These are phyloP conservation scores for Pipra filicauda DNA, from an alignment of 2,113 vertebrate species.

Conservation along the genomic window DNA sequence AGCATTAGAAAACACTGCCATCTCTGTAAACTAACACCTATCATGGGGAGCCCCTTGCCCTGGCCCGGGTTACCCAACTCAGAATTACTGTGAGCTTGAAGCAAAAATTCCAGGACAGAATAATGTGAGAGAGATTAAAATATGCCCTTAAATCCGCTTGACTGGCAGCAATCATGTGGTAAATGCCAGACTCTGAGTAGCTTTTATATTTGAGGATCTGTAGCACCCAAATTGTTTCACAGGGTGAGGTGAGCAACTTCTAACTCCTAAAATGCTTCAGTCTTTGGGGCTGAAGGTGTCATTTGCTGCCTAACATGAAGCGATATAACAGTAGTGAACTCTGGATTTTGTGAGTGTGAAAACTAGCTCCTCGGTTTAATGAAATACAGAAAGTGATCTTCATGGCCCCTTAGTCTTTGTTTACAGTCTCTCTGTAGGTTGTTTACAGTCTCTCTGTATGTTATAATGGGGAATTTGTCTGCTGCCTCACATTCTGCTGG, in stretches of 20 bases:
- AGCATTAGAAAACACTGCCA: background rate
- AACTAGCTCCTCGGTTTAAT: background rate
- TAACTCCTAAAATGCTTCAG: background rate
- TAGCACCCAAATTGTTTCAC: background rate
- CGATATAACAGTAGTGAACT: background rate
- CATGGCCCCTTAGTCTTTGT: background rate
- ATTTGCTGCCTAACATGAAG: background rate
- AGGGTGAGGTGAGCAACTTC: background rate
- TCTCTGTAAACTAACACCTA: background rate
- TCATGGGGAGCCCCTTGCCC: background rate
- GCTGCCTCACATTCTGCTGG: background rate
- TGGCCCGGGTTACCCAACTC: background rate
- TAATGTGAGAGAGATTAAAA: conserved; percentile 32
- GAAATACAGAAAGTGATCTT: background rate
- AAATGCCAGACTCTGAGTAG: background rate
- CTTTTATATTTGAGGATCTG: background rate
- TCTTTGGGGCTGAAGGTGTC: background rate
- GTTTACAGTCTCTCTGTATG: background rate
- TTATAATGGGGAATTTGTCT: background rate
- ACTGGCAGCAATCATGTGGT: background rate
- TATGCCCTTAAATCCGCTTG: conserved; percentile 25
- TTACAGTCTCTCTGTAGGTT: background rate
- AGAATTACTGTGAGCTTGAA: background rate
- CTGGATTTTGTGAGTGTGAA: background rate
- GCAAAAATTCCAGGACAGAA: conserved; percentile 2